phyloP scores from a whole-genome alignment of 2,888 invertebrate genomes.

The Dryocosmus kuriphilus region DNA sequence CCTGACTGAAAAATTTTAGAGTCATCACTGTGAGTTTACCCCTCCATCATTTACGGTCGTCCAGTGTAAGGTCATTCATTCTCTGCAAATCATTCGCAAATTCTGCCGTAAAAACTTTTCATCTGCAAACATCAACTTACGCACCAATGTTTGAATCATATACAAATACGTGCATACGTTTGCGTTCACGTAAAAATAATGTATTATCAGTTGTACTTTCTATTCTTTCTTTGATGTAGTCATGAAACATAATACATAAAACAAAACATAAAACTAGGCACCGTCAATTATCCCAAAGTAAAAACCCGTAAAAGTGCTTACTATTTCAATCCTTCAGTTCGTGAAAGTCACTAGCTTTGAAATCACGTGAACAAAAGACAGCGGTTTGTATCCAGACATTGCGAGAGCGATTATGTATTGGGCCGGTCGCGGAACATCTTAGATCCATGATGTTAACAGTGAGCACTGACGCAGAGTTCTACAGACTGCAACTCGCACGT shows the following conservation, averaged over 20 bases:
- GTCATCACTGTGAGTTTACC: no score
- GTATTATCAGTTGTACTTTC: not conserved
- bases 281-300: not conserved
- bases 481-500: not conserved
- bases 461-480: not conserved
- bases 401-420: not conserved
- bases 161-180: not conserved
- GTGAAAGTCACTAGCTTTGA: not conserved
- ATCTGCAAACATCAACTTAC: no score
- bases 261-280: no score
- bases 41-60: no score
- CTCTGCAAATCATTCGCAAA: no score
- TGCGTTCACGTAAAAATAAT: not conserved
- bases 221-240: not conserved
- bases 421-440: not conserved
- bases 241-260: no score
- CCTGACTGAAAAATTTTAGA: no score
- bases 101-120: no score
- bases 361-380: not conserved
- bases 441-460: not conserved
- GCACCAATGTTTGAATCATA: not conserved
- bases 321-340: not conserved
- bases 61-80: no score
- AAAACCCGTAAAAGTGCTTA: not conserved
- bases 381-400: not conserved